Evolutionary conservation across 2,888 invertebrate species (phyloP), one percentile per base, ranked within the genome.

Genomic region (Sinhomidia bicolor): DNA sequence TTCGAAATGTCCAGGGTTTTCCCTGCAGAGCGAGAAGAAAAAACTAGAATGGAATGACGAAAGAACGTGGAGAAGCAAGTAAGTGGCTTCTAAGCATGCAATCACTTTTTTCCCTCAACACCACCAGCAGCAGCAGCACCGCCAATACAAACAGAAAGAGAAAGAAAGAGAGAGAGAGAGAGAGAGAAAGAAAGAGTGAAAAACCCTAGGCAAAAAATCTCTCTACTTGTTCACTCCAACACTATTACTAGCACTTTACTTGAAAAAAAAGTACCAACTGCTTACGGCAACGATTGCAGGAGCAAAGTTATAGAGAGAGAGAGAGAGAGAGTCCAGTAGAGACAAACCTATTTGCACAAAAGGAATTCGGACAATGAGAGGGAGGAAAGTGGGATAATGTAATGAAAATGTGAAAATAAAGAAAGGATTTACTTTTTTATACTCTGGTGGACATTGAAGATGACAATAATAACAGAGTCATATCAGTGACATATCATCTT

Each of bases 81-180:
- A 76, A 81, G 86, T 86, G 81, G 79, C 79, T 71, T 74, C 79
- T 79, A 81, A 86, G 74, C 81, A 87, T 87, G 81, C 86, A 81
- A 81, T 87, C 81, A 80, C 74, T 76, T 74, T 76, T 57, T 60
- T 47, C 47, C 51, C 44, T 62, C 79, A 14, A 9, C 54, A 71
- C 9, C 68, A 44, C 17, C 32, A 41, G 23, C 83, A 71, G 6
- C 51, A 68, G n/a, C 54, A 71, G 47, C 65, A 47, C 65, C 26
- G 29, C 23, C 78, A 26, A 6, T 32, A 4, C 26, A 26, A 78
- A 12, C 54, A 32, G 51, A 26, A 51, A 74, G 20, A 57, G 7
- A 74, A 2, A 47, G 47, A 10, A 76, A 44, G 10, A 6, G 26
- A 47, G 23, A n/a, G n/a, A 32, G n/a, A n/a, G n/a, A n/a, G n/a